Percentiles rank a stretch among this genome's conserved stretches.
phyloP scores from a whole-genome alignment of 1,140 invertebrate species.

The Nylanderia fulva region DNA sequence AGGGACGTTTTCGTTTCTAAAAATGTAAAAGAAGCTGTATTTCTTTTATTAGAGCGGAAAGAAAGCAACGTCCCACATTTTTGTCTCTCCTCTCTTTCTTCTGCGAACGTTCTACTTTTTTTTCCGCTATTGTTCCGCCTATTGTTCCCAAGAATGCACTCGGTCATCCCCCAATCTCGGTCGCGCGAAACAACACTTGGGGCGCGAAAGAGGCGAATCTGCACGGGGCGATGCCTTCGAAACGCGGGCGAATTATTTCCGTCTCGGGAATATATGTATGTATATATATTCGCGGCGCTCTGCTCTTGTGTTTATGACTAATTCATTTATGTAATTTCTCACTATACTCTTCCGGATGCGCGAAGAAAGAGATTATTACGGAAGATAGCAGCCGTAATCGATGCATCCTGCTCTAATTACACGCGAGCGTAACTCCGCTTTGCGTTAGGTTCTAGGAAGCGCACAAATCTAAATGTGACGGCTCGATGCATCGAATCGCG shows the following conservation, averaged over 20 bases:
- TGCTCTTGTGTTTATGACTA: conserved; percentile 56
- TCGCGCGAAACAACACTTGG: background rate
- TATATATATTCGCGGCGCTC: background rate
- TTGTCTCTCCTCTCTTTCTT: background rate
- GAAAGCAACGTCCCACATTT: background rate
- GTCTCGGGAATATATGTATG: conserved; percentile 22
- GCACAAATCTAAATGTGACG: conserved; percentile 22
- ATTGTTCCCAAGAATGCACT: conserved; percentile 10
- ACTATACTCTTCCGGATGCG: conserved; percentile 53
- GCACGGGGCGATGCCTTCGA: conserved; percentile 6
- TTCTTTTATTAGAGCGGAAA: too few species aligned
- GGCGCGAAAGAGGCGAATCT: background rate
- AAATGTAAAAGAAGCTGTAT: too few species aligned
- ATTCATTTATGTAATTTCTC: conserved; percentile 59
- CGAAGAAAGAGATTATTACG: conserved; percentile 43
- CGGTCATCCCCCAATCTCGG: conserved; percentile 3
- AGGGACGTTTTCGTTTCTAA: background rate
- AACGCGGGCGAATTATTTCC: conserved; percentile 31
- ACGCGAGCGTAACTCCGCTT: conserved; percentile 27
- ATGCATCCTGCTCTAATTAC: conserved; percentile 59
- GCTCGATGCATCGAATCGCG: conserved; percentile 23
- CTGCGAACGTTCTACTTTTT: background rate
- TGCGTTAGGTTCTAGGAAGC: conserved; percentile 23
- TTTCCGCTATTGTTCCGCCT: background rate
- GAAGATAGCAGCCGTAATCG: conserved; percentile 48